Base-by-base conservation (phyloP, 1,140 invertebrate genomes). In the Neomicropteryx cornuta region DNA sequence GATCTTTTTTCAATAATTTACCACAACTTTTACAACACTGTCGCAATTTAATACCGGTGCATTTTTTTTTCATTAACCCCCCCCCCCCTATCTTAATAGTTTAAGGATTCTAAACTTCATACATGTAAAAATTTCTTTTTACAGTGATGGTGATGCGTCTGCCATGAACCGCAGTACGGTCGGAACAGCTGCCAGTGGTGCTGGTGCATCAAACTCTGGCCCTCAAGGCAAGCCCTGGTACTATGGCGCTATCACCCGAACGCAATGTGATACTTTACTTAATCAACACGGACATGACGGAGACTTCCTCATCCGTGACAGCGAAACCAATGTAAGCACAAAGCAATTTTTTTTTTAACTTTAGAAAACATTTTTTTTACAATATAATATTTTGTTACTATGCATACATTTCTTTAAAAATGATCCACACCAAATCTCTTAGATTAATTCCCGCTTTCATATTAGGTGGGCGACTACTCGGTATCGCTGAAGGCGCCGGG, bases 241-340 rank as follows among this genome's bases (percentile, higher is more conserved):
- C 61, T 98, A 90, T 67, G 96, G 96, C 21, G 81, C 79, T 50
- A 92, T 99, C 49, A 88, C 90, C 16, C 77, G 96, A 46, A 85
- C 83, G 45, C 89, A 97, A 58, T 96, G 93, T 71, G 96, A 99
- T 68, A 81, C 82, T 45, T 68, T 97, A 52, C 75, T 99, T 46
- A 93, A 90, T 68, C 83, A 89, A 52, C 83, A 88, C 63, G 96
- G 91, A 16, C 81, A 88, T 49, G 90, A 98, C 67, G 96, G 96
- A 17, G 95, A 99, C 68, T 99, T 97, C 71, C 79, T 99, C 48
- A 94, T 99, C 53, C 73, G 95, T 54, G 94, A 98, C 66, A 95
- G 90, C 63, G 96, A 98, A 77, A 97, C 94, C 53, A 97, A 97
- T 72, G 94, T 97, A 66, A 85, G 84, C 77, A 36, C 39, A 22